Percentiles rank a stretch among this genome's conserved stretches.
Evolutionary conservation across 2,797 vertebrate genomes (phyloP).

Genomic region (Catamblyrhynchus diadema): DNA sequence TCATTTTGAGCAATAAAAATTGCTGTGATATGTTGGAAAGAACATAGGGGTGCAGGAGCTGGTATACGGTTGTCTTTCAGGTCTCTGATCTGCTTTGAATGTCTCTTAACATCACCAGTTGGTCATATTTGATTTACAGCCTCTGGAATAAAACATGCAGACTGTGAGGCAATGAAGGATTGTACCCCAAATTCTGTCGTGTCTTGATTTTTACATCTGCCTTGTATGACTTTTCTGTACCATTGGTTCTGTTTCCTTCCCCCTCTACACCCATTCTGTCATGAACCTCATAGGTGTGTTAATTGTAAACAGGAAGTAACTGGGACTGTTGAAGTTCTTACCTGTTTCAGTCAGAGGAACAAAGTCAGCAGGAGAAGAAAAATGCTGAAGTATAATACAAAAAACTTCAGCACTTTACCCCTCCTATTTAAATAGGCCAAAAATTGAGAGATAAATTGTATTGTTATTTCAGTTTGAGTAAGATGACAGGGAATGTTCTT

Average conservation of each 20-base stretch:
- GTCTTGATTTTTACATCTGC: neutral
- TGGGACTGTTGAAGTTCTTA: neutral
- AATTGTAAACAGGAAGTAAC: slow-evolving; percentile 1
- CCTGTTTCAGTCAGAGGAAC: neutral
- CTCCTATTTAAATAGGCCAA: neutral
- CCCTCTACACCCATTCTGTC: neutral
- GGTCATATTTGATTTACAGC: neutral
- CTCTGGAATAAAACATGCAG: neutral
- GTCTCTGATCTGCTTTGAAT: neutral
- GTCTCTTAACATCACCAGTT: neutral
- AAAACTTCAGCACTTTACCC: neutral
- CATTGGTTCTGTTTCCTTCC: neutral
- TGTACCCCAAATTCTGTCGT: neutral
- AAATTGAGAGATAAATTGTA: neutral
- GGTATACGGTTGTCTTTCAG: neutral
- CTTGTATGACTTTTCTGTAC: neutral
- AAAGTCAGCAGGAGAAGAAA: neutral
- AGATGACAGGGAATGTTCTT: neutral
- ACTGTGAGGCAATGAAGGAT: neutral
- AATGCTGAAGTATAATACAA: neutral
- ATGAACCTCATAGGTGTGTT: neutral
- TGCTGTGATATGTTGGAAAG: neutral
- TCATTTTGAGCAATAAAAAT: neutral
- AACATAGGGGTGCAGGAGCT: neutral
- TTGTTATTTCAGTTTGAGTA: neutral